phyloP scores from a whole-genome alignment of 2,797 vertebrate genomes.

The Danio aesculapii region DNA sequence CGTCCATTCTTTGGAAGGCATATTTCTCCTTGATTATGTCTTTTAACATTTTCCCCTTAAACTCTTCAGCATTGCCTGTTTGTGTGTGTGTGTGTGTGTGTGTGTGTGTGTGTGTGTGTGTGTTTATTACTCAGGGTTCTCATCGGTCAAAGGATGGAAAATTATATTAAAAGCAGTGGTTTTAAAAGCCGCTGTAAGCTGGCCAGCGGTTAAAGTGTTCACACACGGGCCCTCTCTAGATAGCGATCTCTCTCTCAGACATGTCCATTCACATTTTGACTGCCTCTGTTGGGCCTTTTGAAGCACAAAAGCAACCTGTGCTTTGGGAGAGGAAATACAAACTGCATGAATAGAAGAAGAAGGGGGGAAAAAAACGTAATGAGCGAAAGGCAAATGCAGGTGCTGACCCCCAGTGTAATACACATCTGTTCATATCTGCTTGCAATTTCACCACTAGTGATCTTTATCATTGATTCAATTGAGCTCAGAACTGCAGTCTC shows the following conservation, averaged over 20 bases:
- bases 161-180: conserved; percentile 42
- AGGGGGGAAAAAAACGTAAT: conserved; percentile 41
- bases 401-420: conserved; percentile 78
- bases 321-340: conserved; percentile 52
- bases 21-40: conserved; percentile 23
- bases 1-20: conserved; percentile 12
- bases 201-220: conserved; percentile 60
- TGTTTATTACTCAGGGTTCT: conserved; percentile 26
- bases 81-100: conserved; percentile 1
- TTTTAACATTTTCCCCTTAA: conserved; percentile 21
- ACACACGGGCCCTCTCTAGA: conserved; percentile 60
- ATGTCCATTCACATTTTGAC: conserved; percentile 69
- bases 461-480: conserved; percentile 73
- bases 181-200: conserved; percentile 46
- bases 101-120: too few species aligned
- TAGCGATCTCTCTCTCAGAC: conserved; percentile 76
- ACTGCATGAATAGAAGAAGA: conserved; percentile 43
- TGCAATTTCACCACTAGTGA: conserved; percentile 76
- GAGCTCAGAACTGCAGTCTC: conserved; percentile 61
- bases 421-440: conserved; percentile 78
- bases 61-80: conserved; percentile 12
- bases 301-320: conserved; percentile 74
- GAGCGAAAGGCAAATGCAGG: conserved; percentile 74
- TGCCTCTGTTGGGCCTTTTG: conserved; percentile 69
- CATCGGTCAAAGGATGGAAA: conserved; percentile 41